Evolutionary conservation across 2,113 vertebrate species (phyloP), one percentile per base, ranked within the genome.

Genomic region (Euleptes europaea): DNA sequence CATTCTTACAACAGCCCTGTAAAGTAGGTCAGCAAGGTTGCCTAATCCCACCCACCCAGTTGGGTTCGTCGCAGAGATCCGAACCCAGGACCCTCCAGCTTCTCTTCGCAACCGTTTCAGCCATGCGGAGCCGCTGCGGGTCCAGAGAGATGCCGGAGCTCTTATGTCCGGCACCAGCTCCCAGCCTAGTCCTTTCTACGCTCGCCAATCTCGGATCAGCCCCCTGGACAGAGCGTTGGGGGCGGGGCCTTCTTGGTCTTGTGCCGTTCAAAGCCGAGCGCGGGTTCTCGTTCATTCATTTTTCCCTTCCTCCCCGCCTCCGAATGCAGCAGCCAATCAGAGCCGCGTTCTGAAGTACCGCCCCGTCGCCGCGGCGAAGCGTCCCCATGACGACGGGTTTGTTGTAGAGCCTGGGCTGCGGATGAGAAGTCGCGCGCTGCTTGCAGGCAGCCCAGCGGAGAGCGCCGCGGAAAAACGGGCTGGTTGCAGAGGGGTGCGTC

Each of bases 301-400:
- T 14, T 15, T 67, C 11, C 51, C 1, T 38, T 28, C 65, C 31
- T 35, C 19, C 47, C n/a, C 19, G 12, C 42, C 47, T 35, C 33
- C 47, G 33, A 17, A 14, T 2, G 80, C 49, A 3, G 57, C 17
- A 21, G 71, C 82, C 82, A 83, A 84, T 66, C 31, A 19, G 28
- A 2, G 40, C 40, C 8, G 33, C 12, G 0, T 15, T 47, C 33
- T 33, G 6, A 51, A 9, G 14, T 76, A 23, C 75, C 47, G 78
- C 80, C 77, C 2, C n/a, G 80, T 66, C 57, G 70, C 86, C 69
- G 2, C 0, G 66, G 74, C 12, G 54, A 47, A 40, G 70, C 40
- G 90, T 91, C 95, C 70, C 93, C 90, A 86, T 28, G 89, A 93
- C 88, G 93, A 90, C 91, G 0, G 1, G 2, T 28, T 69, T 80